These are phyloP conservation scores for Elanus axillaris DNA, from an alignment of 2,113 vertebrate genomes.

Conservation along the genomic window DNA sequence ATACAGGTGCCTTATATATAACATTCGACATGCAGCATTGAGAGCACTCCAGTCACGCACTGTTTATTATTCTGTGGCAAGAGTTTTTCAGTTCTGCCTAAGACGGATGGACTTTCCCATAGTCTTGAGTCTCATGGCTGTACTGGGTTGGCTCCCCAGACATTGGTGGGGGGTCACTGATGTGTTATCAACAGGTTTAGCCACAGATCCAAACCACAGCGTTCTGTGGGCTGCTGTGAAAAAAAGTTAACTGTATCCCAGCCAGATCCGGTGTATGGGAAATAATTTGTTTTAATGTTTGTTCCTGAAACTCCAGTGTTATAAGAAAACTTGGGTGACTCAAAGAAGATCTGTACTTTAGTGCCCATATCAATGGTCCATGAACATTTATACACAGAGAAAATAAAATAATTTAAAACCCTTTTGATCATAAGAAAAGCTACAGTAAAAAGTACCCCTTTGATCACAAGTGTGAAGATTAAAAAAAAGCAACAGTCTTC, in stretches of 20 bases:
- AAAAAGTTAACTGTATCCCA: not conserved
- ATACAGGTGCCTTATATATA: not conserved
- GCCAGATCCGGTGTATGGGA: not conserved
- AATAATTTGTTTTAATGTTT: not conserved
- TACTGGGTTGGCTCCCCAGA: not conserved
- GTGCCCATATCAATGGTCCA: rapidly evolving
- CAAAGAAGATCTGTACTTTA: not conserved
- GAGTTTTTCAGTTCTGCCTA: not conserved
- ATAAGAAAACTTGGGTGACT: not conserved
- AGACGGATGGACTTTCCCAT: not conserved
- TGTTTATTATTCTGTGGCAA: not conserved
- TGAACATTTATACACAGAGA: not conserved
- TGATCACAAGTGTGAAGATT: not conserved
- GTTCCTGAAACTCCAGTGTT: not conserved
- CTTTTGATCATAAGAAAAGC: not conserved
- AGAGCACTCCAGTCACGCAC: not conserved
- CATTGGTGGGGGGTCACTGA: rapidly evolving
- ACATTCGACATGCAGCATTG: not conserved
- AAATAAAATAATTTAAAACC: not conserved
- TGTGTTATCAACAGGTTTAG: not conserved
- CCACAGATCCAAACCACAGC: not conserved
- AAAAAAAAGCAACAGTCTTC: not conserved
- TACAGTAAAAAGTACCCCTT: not conserved
- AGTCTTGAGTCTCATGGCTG: not conserved
- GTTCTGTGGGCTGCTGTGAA: not conserved